A percentile compares a stretch with the other conserved stretches of the same genome.
phyloP scores from a whole-genome alignment of 2,113 vertebrate species.

The Cyphomyrus discorhynchus region DNA sequence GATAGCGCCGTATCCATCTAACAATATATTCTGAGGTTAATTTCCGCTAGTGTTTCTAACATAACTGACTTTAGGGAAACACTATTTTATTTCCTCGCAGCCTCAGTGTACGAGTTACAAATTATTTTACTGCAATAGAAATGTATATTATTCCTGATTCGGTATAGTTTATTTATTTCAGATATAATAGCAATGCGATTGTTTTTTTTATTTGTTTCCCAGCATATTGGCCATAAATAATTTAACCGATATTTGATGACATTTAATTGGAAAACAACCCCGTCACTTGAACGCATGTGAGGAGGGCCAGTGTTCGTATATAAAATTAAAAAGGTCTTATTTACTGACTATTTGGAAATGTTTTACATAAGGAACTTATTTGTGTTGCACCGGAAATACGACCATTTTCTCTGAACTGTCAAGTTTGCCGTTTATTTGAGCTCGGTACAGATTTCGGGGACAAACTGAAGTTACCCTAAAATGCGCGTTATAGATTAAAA shows the following conservation, averaged over 20 bases:
- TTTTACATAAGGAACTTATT: not conserved
- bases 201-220: not conserved
- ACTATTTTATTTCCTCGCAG: not conserved
- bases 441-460: not conserved
- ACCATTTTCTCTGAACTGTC: not conserved
- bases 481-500: not conserved
- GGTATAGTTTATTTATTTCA: not conserved
- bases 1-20: not conserved
- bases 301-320: not conserved
- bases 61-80: not conserved
- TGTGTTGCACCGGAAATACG: not conserved
- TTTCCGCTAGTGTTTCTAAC: slow-evolving; percentile 24
- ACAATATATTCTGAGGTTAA: not conserved
- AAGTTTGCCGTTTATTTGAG: not conserved
- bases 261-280: not conserved
- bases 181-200: not conserved
- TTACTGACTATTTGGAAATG: not conserved
- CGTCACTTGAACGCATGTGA: not conserved
- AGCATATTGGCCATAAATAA: not conserved
- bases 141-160: not conserved
- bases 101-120: not conserved
- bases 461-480: not conserved
- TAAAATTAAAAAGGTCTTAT: not conserved
- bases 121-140: not conserved
- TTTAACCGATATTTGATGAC: not conserved